A percentile compares a stretch with the other conserved stretches of the same genome.
Evolutionary conservation across 2,113 vertebrate genomes (phyloP).

Genomic region (Albula glossodonta): DNA sequence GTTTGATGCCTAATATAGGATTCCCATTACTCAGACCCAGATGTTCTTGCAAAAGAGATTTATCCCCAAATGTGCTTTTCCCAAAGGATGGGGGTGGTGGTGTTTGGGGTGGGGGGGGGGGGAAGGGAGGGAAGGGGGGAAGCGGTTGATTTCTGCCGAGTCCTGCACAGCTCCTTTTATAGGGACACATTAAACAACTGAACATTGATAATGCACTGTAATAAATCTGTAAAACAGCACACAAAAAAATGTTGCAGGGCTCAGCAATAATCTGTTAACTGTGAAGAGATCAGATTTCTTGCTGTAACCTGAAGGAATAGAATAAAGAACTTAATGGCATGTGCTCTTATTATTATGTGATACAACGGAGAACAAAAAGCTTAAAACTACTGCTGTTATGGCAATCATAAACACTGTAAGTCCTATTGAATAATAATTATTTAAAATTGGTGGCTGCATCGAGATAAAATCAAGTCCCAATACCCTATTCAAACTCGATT

Average conservation of each 20-base stretch:
- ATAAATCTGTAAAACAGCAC: constrained; percentile 36
- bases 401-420: not conserved
- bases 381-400: not conserved
- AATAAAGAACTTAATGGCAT: not conserved
- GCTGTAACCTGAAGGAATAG: not conserved
- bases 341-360: not conserved
- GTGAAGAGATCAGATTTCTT: not conserved
- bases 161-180: constrained; percentile 30
- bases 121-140: constrained; percentile 4
- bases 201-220: constrained; percentile 39
- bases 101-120: too few relatives aligned
- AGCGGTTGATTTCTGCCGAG: constrained; percentile 14
- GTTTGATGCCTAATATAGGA: constrained; percentile 6
- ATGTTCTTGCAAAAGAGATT: constrained; percentile 38
- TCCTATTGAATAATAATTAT: not conserved
- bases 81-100: not conserved
- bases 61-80: constrained; percentile 38
- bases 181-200: constrained; percentile 40
- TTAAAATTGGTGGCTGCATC: too few relatives aligned
- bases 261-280: not conserved
- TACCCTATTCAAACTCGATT: too few relatives aligned
- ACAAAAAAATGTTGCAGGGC: not conserved
- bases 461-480: too few relatives aligned
- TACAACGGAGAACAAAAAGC: not conserved
- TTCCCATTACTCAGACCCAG: constrained; percentile 41